Evolutionary conservation across 2,888 invertebrate genomes (phyloP), one percentile per base, ranked within the genome.

Genomic region (Melanostoma mellinum): DNA sequence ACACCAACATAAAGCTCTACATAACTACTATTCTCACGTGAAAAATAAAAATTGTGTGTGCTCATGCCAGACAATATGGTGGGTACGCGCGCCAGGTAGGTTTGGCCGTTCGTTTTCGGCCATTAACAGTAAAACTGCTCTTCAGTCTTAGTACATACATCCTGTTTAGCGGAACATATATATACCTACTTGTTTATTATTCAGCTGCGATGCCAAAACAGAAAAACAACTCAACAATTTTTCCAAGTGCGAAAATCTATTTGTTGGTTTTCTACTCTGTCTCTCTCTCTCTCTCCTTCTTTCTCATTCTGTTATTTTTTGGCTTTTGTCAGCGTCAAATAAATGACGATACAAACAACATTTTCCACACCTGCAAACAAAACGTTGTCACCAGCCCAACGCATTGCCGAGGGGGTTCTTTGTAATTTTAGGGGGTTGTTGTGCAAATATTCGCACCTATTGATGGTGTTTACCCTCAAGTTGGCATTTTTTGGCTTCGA

Each of bases 141-240:
- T 74, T 69, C 69, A 63, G 38, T 5, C 20, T 2, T 35, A 6
- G 44, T 63, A 50, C 46, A 38, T 52, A 48, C 30, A 73, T 81
- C 81, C 77, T 73, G 68, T 35, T 81, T 61, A 72, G 61, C 77
- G 63, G 67, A 61, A 20, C 20, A 1, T 20, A 20, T 20, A 20
- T 20, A 77, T 77, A 72, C 76, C 72, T 71, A 77, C 72, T 81
- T 82, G 68, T 77, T 63, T 77, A 63, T 68, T 72, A 4, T 73
- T 77, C 67, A 73, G 81, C 72, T 82, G 56, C 46, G 73, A 73
- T 82, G 82, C 77, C 77, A 77, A 82, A 82, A 68, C 38, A 60
- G 10, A 60, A 63, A 48, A 36, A 38, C 50, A 36, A 63, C 63
- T 36, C 36, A 48, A 6, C 4, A 36, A 20, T 10, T 33, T 36